phyloP scores from a whole-genome alignment of 2,888 invertebrate genomes.

The Lymantria monacha region DNA sequence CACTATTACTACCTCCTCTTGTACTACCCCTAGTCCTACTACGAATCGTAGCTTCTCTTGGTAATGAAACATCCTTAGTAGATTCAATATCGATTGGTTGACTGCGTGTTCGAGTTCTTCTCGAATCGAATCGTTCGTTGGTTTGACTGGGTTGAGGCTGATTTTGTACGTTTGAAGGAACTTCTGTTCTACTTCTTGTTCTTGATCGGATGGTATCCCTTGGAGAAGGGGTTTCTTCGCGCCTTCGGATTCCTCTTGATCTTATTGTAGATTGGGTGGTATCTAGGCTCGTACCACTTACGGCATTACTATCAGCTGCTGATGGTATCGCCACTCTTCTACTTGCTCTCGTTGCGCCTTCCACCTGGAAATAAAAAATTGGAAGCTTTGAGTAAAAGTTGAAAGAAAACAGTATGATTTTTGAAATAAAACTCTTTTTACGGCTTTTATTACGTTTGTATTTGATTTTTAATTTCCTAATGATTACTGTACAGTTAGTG shows the following conservation, averaged over 20 bases:
- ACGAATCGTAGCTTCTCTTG: constrained; percentile 46
- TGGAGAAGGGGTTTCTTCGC: constrained; percentile 49
- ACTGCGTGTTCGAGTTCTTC: constrained; percentile 65
- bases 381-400: neutral
- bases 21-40: constrained; percentile 47
- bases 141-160: constrained; percentile 39
- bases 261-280: constrained; percentile 49
- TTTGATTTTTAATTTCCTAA: too few species aligned
- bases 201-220: constrained; percentile 48
- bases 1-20: constrained; percentile 11
- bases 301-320: constrained; percentile 41
- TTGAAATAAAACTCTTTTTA: too few species aligned
- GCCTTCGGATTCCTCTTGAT: constrained; percentile 53
- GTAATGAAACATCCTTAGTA: constrained; percentile 33
- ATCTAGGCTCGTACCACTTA: constrained; percentile 44
- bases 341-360: constrained; percentile 53
- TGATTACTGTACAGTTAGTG: too few species aligned
- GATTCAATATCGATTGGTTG: constrained; percentile 45
- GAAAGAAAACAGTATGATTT: too few species aligned
- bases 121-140: constrained; percentile 67
- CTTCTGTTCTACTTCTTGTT: constrained; percentile 52
- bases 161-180: constrained; percentile 35
- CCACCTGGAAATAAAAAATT: constrained; percentile 52
- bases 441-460: too few species aligned
- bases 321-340: constrained; percentile 53